These are phyloP conservation scores for Melanerpes formicivorus DNA, from an alignment of 2,113 vertebrate genomes.

Conservation along the genomic window DNA sequence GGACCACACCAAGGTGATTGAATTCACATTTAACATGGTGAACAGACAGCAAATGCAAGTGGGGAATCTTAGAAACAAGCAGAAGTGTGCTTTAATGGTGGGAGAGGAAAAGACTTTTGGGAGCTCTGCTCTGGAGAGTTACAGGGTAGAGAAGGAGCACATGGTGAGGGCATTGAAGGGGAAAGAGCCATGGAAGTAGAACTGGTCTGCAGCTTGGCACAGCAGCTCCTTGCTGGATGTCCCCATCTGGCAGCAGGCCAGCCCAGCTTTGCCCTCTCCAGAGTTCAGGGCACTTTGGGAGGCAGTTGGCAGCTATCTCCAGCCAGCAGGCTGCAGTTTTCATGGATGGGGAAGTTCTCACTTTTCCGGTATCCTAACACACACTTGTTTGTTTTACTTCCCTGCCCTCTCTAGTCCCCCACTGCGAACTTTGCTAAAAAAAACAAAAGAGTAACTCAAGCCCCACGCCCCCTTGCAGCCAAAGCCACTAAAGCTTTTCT, in stretches of 20 bases:
- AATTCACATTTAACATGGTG: not conserved
- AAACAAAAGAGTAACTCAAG: not conserved
- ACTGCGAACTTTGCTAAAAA: not conserved
- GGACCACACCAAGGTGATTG: not conserved
- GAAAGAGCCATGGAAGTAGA: accelerated
- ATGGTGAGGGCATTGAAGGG: not conserved
- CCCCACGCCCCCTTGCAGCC: not conserved
- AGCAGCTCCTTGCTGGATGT: not conserved
- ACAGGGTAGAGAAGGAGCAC: not conserved
- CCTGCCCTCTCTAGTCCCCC: not conserved
- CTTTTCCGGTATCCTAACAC: not conserved
- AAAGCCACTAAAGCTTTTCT: not conserved
- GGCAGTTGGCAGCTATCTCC: not conserved
- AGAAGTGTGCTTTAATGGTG: accelerated
- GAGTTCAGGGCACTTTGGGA: not conserved
- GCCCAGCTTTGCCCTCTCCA: accelerated
- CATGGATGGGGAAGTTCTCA: not conserved
- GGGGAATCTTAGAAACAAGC: not conserved
- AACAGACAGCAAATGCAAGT: not conserved
- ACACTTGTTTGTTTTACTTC: not conserved
- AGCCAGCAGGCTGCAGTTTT: not conserved
- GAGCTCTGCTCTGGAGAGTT: not conserved
- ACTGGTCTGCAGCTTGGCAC: not conserved
- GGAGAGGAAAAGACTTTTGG: not conserved
- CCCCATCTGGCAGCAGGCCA: not conserved